Base-by-base conservation (phyloP, 2,797 vertebrate genomes). In the Menidia menidia region DNA sequence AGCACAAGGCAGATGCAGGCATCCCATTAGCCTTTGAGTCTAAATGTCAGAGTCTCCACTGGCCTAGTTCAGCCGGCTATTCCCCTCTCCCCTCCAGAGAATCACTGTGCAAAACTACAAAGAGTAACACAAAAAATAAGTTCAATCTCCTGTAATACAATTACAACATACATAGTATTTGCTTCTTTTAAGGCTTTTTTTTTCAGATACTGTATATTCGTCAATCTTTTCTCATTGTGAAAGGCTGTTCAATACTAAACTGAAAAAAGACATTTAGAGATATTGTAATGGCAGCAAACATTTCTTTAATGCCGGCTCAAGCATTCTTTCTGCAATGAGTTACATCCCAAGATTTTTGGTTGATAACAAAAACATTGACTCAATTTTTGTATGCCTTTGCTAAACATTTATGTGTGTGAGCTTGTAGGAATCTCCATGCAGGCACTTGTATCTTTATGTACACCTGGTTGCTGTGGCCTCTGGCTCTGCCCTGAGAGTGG, bases 1-100 rank as follows among this genome's bases (percentile, higher is more conserved):
- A 83, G 75, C 48, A n/a, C 79, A 81, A 71, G 73, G 76, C 83
- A 78, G 80, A 88, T 77, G 82, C 86, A 70, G 86, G 92, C 90
- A 93, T 93, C 84, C 84, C 83, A 92, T 94, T 95, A 94, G 93
- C 92, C 93, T 94, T 94, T 94, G 89, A 92, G 88, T 91, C 76
- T 80, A 93, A 94, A 95, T 94, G 92, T 94, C 93, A 94, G 73
- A 67, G 81, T 90, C 85, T 89, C 81, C 71, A 82, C 81, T 87
- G 91, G 86, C 85, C 88, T 88, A 92, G 83, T 92, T 93, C 91
- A 92, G 87, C 79, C 84, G 86, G 77, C 86, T 82, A 78, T 64
- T 41, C 68, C 69, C 73, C 53, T 62, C 60, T 54, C 48, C 74
- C 77, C 75, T 76, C 81, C 25, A 1, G 78, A 91, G 89, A 82